These are phyloP conservation scores for Gonatopus flavifemur DNA, from an alignment of 1,140 invertebrate genomes.

Conservation along the genomic window DNA sequence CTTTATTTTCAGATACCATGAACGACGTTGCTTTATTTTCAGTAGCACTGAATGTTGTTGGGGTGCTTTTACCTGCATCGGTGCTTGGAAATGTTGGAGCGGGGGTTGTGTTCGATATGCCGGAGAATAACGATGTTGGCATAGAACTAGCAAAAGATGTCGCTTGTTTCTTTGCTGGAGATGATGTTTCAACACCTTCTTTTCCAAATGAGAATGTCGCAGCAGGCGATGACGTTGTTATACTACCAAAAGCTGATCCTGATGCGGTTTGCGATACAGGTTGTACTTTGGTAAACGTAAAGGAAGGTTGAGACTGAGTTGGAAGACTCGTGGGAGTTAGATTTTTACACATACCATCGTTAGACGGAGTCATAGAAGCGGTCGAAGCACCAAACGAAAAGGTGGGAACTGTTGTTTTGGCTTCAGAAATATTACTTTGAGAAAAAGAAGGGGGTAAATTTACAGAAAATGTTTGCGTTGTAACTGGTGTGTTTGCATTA, in stretches of 20 bases:
- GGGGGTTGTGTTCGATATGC: constrained; percentile 7
- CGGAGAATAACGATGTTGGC: constrained; percentile 15
- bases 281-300: constrained; percentile 30
- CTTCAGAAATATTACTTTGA: constrained; percentile 5
- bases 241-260: constrained; percentile 22
- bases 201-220: constrained; percentile 19
- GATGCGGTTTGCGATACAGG: constrained; percentile 5
- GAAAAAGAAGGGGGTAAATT: too few relatives aligned
- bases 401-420: constrained; percentile 16
- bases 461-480: neutral
- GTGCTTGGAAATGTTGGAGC: constrained; percentile 22
- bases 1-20: constrained; percentile 18
- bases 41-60: constrained; percentile 8
- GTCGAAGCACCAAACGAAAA: constrained; percentile 50
- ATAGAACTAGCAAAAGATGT: too few relatives aligned
- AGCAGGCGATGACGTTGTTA: constrained; percentile 4
- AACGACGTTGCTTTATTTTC: constrained; percentile 14
- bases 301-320: constrained; percentile 26
- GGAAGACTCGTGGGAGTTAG: constrained; percentile 30
- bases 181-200: constrained; percentile 2
- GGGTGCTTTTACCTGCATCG: constrained; percentile 19
- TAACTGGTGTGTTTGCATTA: neutral
- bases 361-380: constrained; percentile 3
- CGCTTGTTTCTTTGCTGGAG: neutral
- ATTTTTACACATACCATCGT: constrained; percentile 6